phyloP scores from a whole-genome alignment of 2,888 invertebrate genomes.

The Athrips mouffetella region DNA sequence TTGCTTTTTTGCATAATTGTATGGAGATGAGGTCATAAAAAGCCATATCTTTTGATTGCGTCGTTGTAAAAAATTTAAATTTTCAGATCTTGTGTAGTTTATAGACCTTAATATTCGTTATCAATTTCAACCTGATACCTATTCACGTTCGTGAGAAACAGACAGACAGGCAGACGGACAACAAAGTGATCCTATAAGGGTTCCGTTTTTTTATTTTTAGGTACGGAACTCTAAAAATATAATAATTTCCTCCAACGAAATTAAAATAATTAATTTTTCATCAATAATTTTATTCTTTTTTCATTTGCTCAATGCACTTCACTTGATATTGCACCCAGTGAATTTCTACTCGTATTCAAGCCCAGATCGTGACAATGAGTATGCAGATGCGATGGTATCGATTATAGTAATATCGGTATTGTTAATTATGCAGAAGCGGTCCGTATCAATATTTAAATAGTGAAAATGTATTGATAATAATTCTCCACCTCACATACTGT shows the following conservation, averaged over 20 bases:
- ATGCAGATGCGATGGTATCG: constrained; percentile 14
- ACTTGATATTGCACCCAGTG: constrained; percentile 5
- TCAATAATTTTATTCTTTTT: not conserved
- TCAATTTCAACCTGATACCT: no score
- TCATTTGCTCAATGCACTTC: constrained; percentile 6
- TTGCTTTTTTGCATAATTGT: no score
- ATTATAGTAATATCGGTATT: constrained; percentile 15
- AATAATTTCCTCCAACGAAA: not conserved
- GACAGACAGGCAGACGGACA: no score
- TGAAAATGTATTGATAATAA: constrained; percentile 1
- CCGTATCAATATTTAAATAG: constrained; percentile 12
- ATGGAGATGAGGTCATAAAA: no score
- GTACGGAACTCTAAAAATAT: no score
- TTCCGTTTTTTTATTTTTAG: no score
- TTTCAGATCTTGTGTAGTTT: no score
- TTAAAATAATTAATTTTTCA: not conserved
- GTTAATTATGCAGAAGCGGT: constrained; percentile 16
- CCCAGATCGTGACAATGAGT: constrained; percentile 12
- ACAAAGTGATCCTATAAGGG: no score
- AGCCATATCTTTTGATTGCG: no score
- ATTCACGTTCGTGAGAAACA: no score
- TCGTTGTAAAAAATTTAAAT: no score
- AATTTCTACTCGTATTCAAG: not conserved
- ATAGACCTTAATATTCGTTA: no score
- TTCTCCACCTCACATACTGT: not conserved